phyloP scores from a whole-genome alignment of 2,888 invertebrate genomes.

The Eristalis intricaria region DNA sequence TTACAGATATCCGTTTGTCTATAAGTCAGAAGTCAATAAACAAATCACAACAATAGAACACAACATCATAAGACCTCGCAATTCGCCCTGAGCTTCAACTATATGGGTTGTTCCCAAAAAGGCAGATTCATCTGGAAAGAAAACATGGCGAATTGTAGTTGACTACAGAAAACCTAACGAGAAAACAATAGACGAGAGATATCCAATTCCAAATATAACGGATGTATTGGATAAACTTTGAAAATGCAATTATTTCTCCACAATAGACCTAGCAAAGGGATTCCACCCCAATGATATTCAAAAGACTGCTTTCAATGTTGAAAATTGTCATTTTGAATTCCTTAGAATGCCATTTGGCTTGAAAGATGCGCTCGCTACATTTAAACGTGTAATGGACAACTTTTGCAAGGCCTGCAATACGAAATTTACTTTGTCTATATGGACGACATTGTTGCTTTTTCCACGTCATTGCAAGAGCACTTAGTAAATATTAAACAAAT shows the following conservation, averaged over 20 bases:
- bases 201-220: constrained; percentile 24
- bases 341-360: constrained; percentile 32
- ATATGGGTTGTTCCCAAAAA: neutral
- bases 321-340: constrained; percentile 36
- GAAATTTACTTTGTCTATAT: constrained; percentile 12
- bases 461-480: constrained; percentile 74
- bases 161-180: constrained; percentile 4
- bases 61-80: constrained; percentile 21
- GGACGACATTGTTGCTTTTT: constrained; percentile 70
- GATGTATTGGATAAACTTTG: constrained; percentile 27
- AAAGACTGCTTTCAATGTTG: constrained; percentile 27
- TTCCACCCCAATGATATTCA: constrained; percentile 20
- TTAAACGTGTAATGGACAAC: constrained; percentile 38
- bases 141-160: constrained; percentile 21
- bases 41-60: constrained; percentile 17
- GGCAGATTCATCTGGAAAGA: constrained; percentile 17
- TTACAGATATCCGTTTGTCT: too few species aligned
- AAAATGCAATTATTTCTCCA: constrained; percentile 26
- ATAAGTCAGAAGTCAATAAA: too few species aligned
- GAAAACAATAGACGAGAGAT: constrained; percentile 19
- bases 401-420: constrained; percentile 17
- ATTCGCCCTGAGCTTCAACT: constrained; percentile 22
- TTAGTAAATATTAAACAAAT: constrained; percentile 68
- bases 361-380: constrained; percentile 40
- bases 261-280: too few species aligned